Conservation (phyloP, 2,888 invertebrate genomes). For the Protodeltote pygarga region DNA sequence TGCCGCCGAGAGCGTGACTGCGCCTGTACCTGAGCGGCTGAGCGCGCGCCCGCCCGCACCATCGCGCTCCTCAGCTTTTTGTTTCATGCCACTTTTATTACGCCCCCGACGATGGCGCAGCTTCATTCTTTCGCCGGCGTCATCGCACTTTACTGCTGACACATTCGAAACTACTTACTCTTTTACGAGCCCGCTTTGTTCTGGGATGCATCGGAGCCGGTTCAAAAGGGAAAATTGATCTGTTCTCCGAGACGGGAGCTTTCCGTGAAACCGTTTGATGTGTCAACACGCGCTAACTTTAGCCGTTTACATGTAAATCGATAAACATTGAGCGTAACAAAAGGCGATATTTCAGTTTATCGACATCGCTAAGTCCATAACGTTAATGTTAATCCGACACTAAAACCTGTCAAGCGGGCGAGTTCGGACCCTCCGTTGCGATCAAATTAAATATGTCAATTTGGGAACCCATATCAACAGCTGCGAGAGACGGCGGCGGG, state of each 20-base stretch:
- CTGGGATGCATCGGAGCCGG: conserved; percentile 62
- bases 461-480: conserved; percentile 87
- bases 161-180: conserved; percentile 81
- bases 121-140: conserved; percentile 69
- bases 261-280: conserved; percentile 75
- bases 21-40: conserved; percentile 55
- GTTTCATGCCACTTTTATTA: conserved; percentile 84
- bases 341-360: conserved; percentile 68
- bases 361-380: conserved; percentile 73
- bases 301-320: conserved; percentile 57
- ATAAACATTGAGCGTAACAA: conserved; percentile 59
- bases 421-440: conserved; percentile 80
- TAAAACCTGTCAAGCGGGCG: conserved; percentile 84
- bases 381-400: conserved; percentile 83
- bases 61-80: conserved; percentile 71
- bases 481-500: conserved; percentile 83
- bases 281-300: conserved; percentile 63
- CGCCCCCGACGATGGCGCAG: conserved; percentile 69
- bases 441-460: conserved; percentile 88
- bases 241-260: conserved; percentile 58
- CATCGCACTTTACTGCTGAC: conserved; percentile 79
- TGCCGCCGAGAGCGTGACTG: conserved; percentile 62
- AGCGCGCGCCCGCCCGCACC: conserved; percentile 59
- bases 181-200: conserved; percentile 80
- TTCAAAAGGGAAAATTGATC: conserved; percentile 82